Evolutionary conservation across 2,113 vertebrate species (phyloP), one percentile per base, ranked within the genome.

Genomic region (Rhinopithecus roxellana): DNA sequence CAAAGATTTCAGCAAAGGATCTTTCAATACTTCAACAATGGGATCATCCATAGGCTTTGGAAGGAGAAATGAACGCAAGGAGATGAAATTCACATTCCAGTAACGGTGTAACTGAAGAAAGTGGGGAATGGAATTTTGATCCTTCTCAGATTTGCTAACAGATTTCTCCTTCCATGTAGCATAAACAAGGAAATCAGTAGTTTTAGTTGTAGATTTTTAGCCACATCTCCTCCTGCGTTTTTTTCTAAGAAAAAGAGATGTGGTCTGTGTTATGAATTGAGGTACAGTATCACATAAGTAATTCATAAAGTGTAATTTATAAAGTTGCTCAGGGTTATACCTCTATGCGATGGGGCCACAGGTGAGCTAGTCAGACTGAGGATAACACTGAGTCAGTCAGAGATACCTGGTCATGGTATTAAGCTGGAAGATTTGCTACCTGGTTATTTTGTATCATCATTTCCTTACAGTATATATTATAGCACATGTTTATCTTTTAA

Each of bases 1-100:
- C 59, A 90, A 64, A 96, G 45, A 23, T 95, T 89, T 97, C 83
- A 91, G 67, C 61, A 72, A 69, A 79, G 77, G n/a, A 55, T 57
- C 61, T 77, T 77, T 83, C 32, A 48, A 11, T 83, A 61, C 27
- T 82, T 85, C 27, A 95, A 23, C 45, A 67, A n/a, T 22, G 92
- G 45, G 27, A 55, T 57, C 40, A 20, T 59, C 55, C 23, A 8
- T 6, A 57, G n/a, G 23, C 23, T 83, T 9, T 30, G 45, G 55
- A 88, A 83, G 5, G 25, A 95, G 27, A 61, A 69, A 94, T 74
- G 25, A 85, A 57, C 7, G n/a, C 25, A 35, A 79, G 32, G 48
- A 64, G 38, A 77, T 30, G 13, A 96, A 50, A 69, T 40, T 40
- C 69, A 52, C 8, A 38, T 74, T 93, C 22, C 17, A 55, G 5